Conservation (phyloP, 2,113 vertebrate species). For the Muscicapa adusta region DNA sequence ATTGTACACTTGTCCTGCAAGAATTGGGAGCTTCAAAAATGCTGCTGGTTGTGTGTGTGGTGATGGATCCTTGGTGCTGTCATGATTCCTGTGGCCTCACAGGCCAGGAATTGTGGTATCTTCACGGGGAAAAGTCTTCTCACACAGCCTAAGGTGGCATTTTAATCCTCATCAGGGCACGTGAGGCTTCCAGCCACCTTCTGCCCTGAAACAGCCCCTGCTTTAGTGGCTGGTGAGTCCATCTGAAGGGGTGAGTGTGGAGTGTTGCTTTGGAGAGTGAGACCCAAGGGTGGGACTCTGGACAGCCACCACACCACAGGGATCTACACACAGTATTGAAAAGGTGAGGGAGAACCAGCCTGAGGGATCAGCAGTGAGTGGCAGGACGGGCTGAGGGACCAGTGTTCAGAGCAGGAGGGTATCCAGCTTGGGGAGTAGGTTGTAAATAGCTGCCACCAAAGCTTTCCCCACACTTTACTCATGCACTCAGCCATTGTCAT, state of each 20-base stretch:
- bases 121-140: not conserved
- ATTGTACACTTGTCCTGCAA: not conserved
- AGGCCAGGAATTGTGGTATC: not conserved
- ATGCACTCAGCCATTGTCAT: not conserved
- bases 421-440: not conserved
- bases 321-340: fast-evolving
- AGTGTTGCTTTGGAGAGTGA: not conserved
- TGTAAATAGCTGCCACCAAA: not conserved
- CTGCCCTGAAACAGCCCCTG: not conserved
- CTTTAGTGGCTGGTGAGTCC: not conserved
- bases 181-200: not conserved
- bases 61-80: not conserved
- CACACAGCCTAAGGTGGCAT: not conserved
- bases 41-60: not conserved
- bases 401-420: not conserved
- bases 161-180: not conserved
- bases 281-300: no score
- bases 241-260: not conserved
- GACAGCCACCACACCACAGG: not conserved
- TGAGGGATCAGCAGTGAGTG: not conserved
- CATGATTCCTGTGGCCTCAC: fast-evolving
- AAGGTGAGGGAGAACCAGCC: not conserved
- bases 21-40: not conserved
- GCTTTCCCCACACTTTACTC: constrained; percentile 2
- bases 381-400: not conserved